Evolutionary conservation across 2,888 invertebrate species (phyloP), one percentile per base, ranked within the genome.

Genomic region (Azorinus chamasolen): DNA sequence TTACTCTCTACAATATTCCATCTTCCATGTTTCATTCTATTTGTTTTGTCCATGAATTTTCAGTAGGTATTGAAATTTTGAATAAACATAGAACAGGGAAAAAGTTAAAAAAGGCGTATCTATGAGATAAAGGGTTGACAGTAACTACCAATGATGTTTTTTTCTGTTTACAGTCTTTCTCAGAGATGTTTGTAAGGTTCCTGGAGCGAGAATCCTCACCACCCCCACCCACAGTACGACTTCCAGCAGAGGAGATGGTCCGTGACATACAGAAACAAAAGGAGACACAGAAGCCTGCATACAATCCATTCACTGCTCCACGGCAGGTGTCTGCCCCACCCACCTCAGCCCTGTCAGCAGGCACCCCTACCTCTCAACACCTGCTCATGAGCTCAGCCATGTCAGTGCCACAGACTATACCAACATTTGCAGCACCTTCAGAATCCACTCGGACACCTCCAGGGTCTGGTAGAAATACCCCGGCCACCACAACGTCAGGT

Each of bases 171-270:
- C 91, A 94, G 94, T 95, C 96, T 0, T 93, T 96, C 76, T 95
- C 96, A 0, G 95, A 95, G 89, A 95, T 96, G 71, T 96, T 96
- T 92, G 95, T 96, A 14, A 94, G 95, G 85, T 98, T 97, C 93
- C 94, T 98, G 83, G 97, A 98, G 92, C 95, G 95, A 79, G 97
- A 97, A 93, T 97, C 97, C 0, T 95, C 95, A 69, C 97, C 97
- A 0, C 89, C 89, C 43, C 89, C 88, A 8, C 88, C 91, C 25
- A 83, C 89, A 10, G 77, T 90, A 24, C 89, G 89, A 50, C 88
- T 94, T 14, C 93, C 93, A 1, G 92, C 92, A 0, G 93, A 93
- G 68, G 87, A 91, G 62, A 92, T 93, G 92, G 91, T 86, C 12
- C 76, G 86, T 57, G 89, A 90, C 63, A 79, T 88, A 4, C 89